Conservation (phyloP, 2,113 vertebrate genomes). For the Bungarus multicinctus region DNA sequence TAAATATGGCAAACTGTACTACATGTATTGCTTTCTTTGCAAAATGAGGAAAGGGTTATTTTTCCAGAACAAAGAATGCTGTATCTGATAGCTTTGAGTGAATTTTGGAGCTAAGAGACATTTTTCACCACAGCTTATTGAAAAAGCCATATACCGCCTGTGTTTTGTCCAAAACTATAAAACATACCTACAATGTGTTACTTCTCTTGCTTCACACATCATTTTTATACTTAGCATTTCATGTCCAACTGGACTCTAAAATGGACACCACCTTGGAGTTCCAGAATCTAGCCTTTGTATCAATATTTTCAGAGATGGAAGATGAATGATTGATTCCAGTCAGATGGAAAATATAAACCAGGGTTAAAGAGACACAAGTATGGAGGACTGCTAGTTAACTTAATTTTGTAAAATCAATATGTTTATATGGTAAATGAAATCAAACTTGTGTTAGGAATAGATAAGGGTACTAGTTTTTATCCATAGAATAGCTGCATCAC, state of each 20-base stretch:
- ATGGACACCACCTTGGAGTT: not conserved
- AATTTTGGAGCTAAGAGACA: not conserved
- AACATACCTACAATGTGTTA: not conserved
- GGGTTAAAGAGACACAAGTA: not conserved
- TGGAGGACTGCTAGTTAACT: not conserved
- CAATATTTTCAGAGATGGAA: not conserved
- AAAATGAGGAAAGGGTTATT: not conserved
- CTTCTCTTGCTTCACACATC: not conserved
- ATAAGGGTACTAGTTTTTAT: not conserved
- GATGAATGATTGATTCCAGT: not conserved
- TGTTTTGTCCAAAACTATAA: not conserved
- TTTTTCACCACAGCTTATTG: not conserved
- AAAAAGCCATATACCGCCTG: not conserved
- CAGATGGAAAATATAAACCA: not conserved
- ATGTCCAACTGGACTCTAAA: not conserved
- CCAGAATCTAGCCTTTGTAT: not conserved
- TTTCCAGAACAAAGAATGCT: not conserved
- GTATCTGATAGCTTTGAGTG: not conserved
- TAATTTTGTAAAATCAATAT: not conserved
- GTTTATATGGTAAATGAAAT: not conserved
- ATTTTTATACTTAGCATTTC: not conserved
- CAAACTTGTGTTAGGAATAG: not conserved
- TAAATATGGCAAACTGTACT: not conserved
- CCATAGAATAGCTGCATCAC: not conserved
- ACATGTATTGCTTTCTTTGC: not conserved